Base-by-base conservation (phyloP, 1,140 invertebrate genomes). In the Telenomus remus region DNA sequence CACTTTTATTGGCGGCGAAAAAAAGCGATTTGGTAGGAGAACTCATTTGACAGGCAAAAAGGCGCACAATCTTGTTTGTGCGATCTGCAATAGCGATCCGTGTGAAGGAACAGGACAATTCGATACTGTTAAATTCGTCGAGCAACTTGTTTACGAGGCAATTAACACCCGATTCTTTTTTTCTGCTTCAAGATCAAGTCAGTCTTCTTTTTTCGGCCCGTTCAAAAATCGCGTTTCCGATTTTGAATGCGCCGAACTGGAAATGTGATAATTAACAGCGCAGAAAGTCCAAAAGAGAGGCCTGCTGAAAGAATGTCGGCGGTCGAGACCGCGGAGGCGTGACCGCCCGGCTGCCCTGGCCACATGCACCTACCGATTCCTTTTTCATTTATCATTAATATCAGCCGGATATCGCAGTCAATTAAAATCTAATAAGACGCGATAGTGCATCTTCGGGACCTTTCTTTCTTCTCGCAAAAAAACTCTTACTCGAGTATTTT, bases 81-180 rank as follows among this genome's bases (percentile, higher is more conserved):
- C 69, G 64, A 79, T 79, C 65, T 51, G 60, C 74, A 71, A 66
- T 59, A 51, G 53, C 64, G 59, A 72, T 73, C 61, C 64, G 76
- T 65, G 60, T 42, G 56, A 76, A 71, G 44, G 55, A 68, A 73
- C 75, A 51, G 63, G 74, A 63, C 48, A 65, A 27, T 27, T 55
- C 53, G 63, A 78, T 79, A 73, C 76, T 71, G 76, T 81, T 78
- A 27, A 27, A 73, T 75, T 75, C 74, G 60, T 66, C 66, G 65
- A 56, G 73, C 55, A 78, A 69, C 78, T 81, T 81, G 78, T 81
- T 82, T 82, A 82, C 80, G 80, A 80, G 75, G 75, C 73, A 81
- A 81, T 82, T 81, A 80, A 81, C 78, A 79, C 77, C 78, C 71
- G 70, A 71, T 73, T 73, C n/a, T 71, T 51, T 46, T 53, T 46